Evolutionary conservation across 2,113 vertebrate genomes (phyloP).

Genomic region (Myotis brandtii): DNA sequence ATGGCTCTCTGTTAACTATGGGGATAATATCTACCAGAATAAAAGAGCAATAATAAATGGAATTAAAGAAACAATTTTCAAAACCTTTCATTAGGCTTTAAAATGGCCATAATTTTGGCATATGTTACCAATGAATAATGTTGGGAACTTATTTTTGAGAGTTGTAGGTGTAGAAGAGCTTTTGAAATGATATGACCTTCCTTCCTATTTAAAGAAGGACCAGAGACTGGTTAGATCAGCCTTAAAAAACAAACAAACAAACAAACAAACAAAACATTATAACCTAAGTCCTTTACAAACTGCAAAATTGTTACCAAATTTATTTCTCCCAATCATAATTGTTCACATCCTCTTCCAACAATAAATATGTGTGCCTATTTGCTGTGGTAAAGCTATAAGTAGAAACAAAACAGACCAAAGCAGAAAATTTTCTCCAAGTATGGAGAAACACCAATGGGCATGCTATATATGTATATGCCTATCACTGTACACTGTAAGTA

Average conservation of each 20-base stretch:
- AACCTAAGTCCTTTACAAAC: neutral
- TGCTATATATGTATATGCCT: neutral
- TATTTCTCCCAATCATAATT: neutral
- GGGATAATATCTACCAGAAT: neutral
- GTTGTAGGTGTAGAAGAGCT: neutral
- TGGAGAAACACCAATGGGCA: neutral
- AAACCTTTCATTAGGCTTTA: slow-evolving; percentile 6
- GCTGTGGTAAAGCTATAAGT: neutral
- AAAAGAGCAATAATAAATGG: neutral
- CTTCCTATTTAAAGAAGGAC: neutral
- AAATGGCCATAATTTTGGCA: neutral
- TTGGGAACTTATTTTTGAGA: neutral
- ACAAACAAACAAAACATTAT: neutral
- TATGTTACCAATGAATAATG: neutral
- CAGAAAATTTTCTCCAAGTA: neutral
- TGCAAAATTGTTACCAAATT: neutral
- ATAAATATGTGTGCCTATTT: neutral
- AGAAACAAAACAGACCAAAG: neutral
- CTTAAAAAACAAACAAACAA: neutral
- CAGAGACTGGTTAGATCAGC: neutral
- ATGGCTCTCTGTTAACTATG: neutral
- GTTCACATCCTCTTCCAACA: neutral
- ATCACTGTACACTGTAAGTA: neutral
- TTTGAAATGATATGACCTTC: neutral
- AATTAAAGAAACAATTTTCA: neutral